A percentile compares a stretch with the other conserved stretches of the same genome.
These are phyloP conservation scores for Coreoperca whiteheadi DNA, from an alignment of 2,113 vertebrate genomes.

Conservation along the genomic window DNA sequence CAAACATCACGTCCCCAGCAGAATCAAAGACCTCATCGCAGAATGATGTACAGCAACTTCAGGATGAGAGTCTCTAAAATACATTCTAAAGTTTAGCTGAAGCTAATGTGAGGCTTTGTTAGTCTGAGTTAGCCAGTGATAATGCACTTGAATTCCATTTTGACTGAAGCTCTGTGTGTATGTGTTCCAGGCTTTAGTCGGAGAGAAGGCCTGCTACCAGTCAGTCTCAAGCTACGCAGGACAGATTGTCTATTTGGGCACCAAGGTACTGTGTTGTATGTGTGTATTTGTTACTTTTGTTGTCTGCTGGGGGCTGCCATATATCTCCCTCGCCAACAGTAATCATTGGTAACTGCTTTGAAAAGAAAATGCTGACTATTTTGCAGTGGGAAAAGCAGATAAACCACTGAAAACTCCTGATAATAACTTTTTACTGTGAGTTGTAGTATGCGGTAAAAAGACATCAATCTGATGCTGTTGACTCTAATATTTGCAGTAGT, in stretches of 20 bases:
- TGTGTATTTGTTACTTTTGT: not conserved
- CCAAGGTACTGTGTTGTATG: slow-evolving; percentile 87
- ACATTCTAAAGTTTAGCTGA: not conserved
- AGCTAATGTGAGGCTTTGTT: not conserved
- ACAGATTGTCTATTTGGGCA: slow-evolving; percentile 96
- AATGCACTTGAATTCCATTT: not conserved
- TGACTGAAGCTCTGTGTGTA: not conserved
- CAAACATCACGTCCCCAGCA: no score
- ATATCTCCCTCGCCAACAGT: not conserved
- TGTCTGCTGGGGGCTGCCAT: not conserved
- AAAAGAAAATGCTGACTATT: not conserved
- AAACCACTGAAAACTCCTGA: not conserved
- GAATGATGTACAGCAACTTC: no score
- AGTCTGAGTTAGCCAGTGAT: not conserved
- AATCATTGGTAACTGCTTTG: not conserved
- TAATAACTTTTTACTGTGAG: not conserved
- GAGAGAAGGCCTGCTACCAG: slow-evolving; percentile 98
- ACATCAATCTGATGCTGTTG: not conserved
- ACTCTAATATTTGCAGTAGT: no score
- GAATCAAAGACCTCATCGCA: no score
- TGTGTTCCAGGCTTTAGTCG: slow-evolving; percentile 91
- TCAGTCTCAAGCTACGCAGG: slow-evolving; percentile 94
- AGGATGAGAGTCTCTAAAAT: not conserved
- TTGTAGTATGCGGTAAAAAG: not conserved
- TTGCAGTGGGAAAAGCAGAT: not conserved